Conservation (phyloP, 2,113 vertebrate species). For the Puffinus mauretanicus region DNA sequence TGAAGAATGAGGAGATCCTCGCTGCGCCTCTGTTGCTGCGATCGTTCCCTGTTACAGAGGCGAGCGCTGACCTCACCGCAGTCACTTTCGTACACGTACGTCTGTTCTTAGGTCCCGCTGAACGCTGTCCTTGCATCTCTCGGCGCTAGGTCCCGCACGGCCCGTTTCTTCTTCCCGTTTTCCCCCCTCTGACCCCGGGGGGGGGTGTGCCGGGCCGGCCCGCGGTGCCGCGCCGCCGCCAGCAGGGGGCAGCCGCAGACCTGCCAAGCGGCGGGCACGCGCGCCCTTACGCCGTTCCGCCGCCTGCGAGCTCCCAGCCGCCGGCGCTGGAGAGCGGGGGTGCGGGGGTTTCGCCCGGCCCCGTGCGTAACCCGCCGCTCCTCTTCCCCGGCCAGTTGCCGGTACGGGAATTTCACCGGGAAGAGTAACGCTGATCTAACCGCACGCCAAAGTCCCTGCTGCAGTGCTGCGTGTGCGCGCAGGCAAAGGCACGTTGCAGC, state of each 20-base stretch:
- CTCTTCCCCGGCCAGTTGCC: not conserved
- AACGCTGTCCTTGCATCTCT: too few species aligned
- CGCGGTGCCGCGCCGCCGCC: not conserved
- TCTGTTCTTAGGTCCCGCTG: not conserved
- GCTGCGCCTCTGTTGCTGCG: too few species aligned
- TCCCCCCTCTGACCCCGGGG: too few species aligned
- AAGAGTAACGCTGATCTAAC: not conserved
- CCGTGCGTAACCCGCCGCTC: too few species aligned
- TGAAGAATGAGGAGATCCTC: not conserved
- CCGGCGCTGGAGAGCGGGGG: too few species aligned
- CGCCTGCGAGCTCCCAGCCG: not conserved
- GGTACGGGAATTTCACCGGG: not conserved
- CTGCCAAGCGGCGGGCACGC: not conserved
- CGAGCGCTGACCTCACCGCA: too few species aligned
- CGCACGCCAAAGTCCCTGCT: not conserved
- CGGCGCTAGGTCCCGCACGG: too few species aligned
- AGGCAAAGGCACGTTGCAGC: not conserved
- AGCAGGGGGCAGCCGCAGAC: not conserved
- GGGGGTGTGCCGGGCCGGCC: too few species aligned
- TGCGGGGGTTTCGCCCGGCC: too few species aligned
- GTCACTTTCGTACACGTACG: fast-evolving
- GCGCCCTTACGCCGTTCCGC: not conserved
- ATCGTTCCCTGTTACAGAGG: too few species aligned
- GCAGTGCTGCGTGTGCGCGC: not conserved
- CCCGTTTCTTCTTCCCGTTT: not conserved